A percentile compares a stretch with the other conserved stretches of the same genome.
These are phyloP conservation scores for Pungitius pungitius DNA, from an alignment of 2,113 vertebrate species.

Conservation along the genomic window DNA sequence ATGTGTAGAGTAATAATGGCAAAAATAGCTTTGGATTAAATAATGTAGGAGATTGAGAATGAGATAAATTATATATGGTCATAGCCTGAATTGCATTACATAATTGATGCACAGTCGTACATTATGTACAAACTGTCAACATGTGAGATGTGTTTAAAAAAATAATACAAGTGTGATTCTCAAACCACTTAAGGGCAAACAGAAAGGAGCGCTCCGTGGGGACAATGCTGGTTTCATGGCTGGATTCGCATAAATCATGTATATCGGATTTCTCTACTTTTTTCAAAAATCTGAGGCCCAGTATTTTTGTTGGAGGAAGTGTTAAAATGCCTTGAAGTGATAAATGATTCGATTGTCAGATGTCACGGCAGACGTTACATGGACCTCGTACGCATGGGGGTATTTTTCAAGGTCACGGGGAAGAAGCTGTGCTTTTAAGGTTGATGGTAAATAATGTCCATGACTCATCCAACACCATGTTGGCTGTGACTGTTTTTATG, in stretches of 20 bases:
- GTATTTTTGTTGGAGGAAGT: constrained; percentile 58
- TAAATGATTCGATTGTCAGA: constrained; percentile 65
- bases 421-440: constrained; percentile 12
- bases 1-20: constrained; percentile 66
- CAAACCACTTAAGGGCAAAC: constrained; percentile 73
- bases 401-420: constrained; percentile 29
- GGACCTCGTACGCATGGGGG: constrained; percentile 20
- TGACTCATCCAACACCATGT: constrained; percentile 17
- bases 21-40: constrained; percentile 76
- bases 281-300: constrained; percentile 44
- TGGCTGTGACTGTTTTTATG: constrained; percentile 21
- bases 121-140: constrained; percentile 80
- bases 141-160: constrained; percentile 77
- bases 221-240: constrained; percentile 59
- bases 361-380: constrained; percentile 52
- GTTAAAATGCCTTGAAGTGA: constrained; percentile 57
- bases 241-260: constrained; percentile 61
- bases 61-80: constrained; percentile 77
- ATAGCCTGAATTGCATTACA: constrained; percentile 80
- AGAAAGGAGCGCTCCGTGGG: constrained; percentile 52
- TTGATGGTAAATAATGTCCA: background rate
- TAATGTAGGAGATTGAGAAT: constrained; percentile 77
- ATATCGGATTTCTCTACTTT: constrained; percentile 39
- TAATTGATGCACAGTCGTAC: constrained; percentile 78
- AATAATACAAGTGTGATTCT: constrained; percentile 74